phyloP scores from a whole-genome alignment of 92 coral and sea anemone species.

The Epizoanthus rinbou region DNA sequence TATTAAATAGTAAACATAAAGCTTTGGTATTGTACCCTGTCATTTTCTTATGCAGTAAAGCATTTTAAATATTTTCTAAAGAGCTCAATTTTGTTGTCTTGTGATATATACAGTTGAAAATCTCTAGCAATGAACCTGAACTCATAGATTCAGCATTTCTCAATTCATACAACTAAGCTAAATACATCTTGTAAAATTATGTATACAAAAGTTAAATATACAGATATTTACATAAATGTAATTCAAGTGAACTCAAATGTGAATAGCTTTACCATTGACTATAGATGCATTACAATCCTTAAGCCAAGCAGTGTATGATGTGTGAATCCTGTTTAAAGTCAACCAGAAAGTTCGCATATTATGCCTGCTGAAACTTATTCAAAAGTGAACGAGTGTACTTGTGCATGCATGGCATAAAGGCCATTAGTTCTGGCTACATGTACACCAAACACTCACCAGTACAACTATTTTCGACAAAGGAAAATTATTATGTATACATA shows the following conservation, averaged over 20 bases:
- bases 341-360: constrained; percentile 30
- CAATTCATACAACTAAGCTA: neutral
- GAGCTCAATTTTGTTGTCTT: neutral
- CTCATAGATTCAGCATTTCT: neutral
- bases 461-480: neutral
- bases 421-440: too few relatives aligned
- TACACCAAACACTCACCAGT: neutral
- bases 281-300: constrained; percentile 39
- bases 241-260: constrained; percentile 40
- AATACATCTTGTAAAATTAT: neutral
- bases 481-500: neutral
- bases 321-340: constrained; percentile 44
- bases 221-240: constrained; percentile 3
- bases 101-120: neutral
- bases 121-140: neutral
- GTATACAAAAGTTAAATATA: constrained; percentile 10
- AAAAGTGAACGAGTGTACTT: neutral
- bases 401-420: neutral
- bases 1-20: too few relatives aligned
- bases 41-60: too few relatives aligned
- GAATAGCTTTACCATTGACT: constrained; percentile 39
- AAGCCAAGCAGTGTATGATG: constrained; percentile 51
- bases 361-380: constrained; percentile 12
- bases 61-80: too few relatives aligned
- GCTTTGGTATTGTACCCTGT: too few relatives aligned